phyloP scores from a whole-genome alignment of 2,888 invertebrate species.

The Monoplex corrugatus region DNA sequence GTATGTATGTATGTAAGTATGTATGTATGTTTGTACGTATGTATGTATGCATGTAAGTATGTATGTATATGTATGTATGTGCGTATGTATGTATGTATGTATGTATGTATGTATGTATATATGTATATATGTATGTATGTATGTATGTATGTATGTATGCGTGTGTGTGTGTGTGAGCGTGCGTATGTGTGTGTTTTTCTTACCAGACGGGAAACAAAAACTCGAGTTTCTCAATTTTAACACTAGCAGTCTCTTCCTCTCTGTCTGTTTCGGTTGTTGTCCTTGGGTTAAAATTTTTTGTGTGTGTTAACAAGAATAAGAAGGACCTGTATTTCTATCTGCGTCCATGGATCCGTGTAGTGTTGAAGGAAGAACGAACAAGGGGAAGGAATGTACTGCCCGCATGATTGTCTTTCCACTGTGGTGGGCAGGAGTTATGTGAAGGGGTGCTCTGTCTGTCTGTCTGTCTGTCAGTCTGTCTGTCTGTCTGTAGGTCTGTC shows the following conservation, averaged over 20 bases:
- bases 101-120: background rate
- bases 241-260: background rate
- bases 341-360: too few relatives aligned
- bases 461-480: too few relatives aligned
- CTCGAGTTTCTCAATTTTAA: background rate
- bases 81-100: background rate
- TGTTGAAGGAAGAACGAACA: too few relatives aligned
- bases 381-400: too few relatives aligned
- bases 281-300: too few relatives aligned
- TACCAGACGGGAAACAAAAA: too few relatives aligned
- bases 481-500: too few relatives aligned
- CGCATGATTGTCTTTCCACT: too few relatives aligned
- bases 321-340: too few relatives aligned
- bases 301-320: too few relatives aligned
- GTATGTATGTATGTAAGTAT: background rate
- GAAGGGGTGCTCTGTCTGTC: too few relatives aligned
- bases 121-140: background rate
- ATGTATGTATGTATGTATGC: background rate
- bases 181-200: background rate
- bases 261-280: background rate
- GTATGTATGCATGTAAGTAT: slow-evolving; percentile 9
- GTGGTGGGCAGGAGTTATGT: too few relatives aligned
- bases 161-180: background rate
- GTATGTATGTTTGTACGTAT: slow-evolving; percentile 19
- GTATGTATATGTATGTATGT: slow-evolving; percentile 17